A percentile compares a stretch with the other conserved stretches of the same genome.
These are phyloP conservation scores for Rhynchonema sp. DNA, from an alignment of 2,888 invertebrate genomes.

Conservation along the genomic window DNA sequence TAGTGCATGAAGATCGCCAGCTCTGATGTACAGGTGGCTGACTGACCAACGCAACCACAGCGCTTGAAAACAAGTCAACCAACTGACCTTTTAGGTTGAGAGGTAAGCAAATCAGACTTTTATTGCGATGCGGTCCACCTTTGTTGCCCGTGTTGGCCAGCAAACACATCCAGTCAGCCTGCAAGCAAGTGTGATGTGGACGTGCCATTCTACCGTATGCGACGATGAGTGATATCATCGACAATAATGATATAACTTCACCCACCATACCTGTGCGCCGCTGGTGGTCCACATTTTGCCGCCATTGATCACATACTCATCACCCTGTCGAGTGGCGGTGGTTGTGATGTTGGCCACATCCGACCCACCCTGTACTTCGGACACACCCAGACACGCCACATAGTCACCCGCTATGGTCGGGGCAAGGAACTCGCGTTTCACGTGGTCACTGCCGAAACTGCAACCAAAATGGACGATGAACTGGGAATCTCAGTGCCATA, in stretches of 20 bases:
- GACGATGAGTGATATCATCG: too few relatives aligned
- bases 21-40: neutral
- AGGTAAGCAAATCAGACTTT: conserved; percentile 39
- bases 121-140: conserved; percentile 34
- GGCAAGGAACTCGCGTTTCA: conserved; percentile 34
- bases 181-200: too few relatives aligned
- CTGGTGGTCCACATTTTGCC: conserved; percentile 42
- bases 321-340: conserved; percentile 32
- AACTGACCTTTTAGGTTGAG: conserved; percentile 30
- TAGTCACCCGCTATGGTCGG: conserved; percentile 36
- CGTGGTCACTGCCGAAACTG: conserved; percentile 33
- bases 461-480: too few relatives aligned
- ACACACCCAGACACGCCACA: conserved; percentile 38
- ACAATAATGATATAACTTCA: too few relatives aligned
- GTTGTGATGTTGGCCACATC: conserved; percentile 39
- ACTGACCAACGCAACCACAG: too few relatives aligned
- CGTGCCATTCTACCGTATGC: too few relatives aligned
- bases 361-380: conserved; percentile 34
- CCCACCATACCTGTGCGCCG: conserved; percentile 40
- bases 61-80: neutral
- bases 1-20: too few relatives aligned
- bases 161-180: conserved; percentile 42
- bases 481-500: too few relatives aligned
- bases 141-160: conserved; percentile 34
- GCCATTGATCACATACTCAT: conserved; percentile 38